phyloP scores from a whole-genome alignment of 1,140 invertebrate genomes.

The Drosophila teissieri region DNA sequence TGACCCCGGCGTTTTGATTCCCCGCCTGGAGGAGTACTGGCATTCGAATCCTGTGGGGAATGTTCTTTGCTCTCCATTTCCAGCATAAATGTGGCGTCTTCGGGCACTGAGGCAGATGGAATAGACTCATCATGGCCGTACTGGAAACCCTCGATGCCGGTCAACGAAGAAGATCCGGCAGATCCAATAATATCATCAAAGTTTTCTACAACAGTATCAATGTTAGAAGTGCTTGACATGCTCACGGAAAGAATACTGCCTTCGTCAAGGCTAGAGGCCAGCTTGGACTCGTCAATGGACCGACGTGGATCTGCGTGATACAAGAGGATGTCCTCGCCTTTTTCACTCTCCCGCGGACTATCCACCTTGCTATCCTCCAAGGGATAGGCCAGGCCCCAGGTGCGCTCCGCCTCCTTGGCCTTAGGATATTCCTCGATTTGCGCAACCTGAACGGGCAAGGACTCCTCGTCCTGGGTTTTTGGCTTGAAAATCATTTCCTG shows the following conservation, averaged over 20 bases:
- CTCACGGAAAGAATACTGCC: constrained; percentile 86
- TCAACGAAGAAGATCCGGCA: constrained; percentile 84
- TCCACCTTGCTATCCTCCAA: constrained; percentile 65
- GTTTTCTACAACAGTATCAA: constrained; percentile 87
- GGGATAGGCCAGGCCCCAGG: constrained; percentile 76
- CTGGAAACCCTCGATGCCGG: constrained; percentile 77
- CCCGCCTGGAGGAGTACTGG: constrained; percentile 86
- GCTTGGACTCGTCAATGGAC: constrained; percentile 82
- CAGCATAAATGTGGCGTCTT: constrained; percentile 71
- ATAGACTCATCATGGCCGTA: constrained; percentile 83
- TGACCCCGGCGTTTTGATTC: constrained; percentile 86
- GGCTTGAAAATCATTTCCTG: constrained; percentile 95
- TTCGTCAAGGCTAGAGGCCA: constrained; percentile 86
- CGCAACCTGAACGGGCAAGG: constrained; percentile 18
- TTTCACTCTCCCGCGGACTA: constrained; percentile 66
- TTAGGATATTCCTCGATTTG: constrained; percentile 78
- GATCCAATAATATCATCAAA: constrained; percentile 86
- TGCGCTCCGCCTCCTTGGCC: constrained; percentile 72
- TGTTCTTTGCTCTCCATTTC: constrained; percentile 85
- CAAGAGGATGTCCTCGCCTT: constrained; percentile 70
- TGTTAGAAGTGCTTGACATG: constrained; percentile 86
- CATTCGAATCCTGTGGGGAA: constrained; percentile 84
- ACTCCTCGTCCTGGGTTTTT: constrained; percentile 72
- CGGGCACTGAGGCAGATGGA: constrained; percentile 55
- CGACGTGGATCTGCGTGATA: constrained; percentile 69